Evolutionary conservation across 2,113 vertebrate species (phyloP).

Genomic region (Cololabis saira): DNA sequence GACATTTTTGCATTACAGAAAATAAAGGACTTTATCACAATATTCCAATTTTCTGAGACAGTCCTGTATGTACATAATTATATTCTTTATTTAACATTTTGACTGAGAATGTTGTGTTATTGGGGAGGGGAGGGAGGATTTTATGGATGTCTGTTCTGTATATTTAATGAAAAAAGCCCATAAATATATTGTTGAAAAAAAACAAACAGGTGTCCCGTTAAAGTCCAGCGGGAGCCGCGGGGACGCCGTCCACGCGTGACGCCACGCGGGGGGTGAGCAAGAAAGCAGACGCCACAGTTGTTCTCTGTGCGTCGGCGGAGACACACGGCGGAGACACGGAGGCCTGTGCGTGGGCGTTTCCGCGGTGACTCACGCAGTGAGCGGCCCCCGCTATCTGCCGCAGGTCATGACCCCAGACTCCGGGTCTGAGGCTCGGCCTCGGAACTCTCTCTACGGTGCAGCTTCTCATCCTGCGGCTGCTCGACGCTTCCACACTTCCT

Average conservation of each 20-base stretch:
- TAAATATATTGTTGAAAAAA: too few relatives aligned
- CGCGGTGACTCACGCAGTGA: conserved; percentile 60
- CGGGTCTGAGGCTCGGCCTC: conserved; percentile 28
- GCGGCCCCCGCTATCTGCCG: conserved; percentile 17
- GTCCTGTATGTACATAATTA: too few relatives aligned
- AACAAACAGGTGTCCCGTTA: conserved; percentile 50
- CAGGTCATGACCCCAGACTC: conserved; percentile 56
- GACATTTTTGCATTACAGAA: too few relatives aligned
- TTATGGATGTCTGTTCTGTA: too few relatives aligned
- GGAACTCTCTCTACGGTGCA: conserved; percentile 49
- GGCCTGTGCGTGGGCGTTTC: conserved; percentile 54
- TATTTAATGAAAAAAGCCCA: too few relatives aligned
- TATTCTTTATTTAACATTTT: too few relatives aligned
- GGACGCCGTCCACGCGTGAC: conserved; percentile 27
- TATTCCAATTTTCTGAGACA: too few relatives aligned
- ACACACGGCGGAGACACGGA: conserved; percentile 68
- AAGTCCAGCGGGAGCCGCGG: conserved; percentile 33
- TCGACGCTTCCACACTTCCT: conserved; percentile 29
- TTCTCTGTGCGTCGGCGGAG: conserved; percentile 61
- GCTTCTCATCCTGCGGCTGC: conserved; percentile 38
- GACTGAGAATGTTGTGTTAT: too few relatives aligned
- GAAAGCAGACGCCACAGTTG: conserved; percentile 61
- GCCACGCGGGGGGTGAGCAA: conserved; percentile 34
- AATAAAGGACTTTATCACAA: too few relatives aligned
- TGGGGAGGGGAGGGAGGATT: too few relatives aligned